Percentiles rank a stretch among this genome's conserved stretches.
These are phyloP conservation scores for Sylvilagus bachmani DNA, from an alignment of 2,113 vertebrate genomes.

Conservation along the genomic window DNA sequence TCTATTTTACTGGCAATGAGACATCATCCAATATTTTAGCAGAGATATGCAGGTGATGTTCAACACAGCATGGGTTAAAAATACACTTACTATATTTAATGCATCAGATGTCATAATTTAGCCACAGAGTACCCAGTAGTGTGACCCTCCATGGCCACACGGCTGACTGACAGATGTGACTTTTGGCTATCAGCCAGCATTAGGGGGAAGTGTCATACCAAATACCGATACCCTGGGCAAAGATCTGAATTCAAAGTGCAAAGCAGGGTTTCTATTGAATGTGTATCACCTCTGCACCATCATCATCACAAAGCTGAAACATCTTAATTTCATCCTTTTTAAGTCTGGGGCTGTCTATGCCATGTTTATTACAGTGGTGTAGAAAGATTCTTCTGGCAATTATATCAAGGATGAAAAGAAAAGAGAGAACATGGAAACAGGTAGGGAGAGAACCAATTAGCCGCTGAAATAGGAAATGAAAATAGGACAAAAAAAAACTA, in stretches of 20 bases:
- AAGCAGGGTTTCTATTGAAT: background rate
- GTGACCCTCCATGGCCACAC: background rate
- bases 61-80: background rate
- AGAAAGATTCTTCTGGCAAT: background rate
- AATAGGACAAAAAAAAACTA: background rate
- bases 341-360: background rate
- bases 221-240: background rate
- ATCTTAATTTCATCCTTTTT: background rate
- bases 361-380: background rate
- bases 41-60: background rate
- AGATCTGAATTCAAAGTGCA: background rate
- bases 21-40: background rate
- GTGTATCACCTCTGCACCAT: rapidly evolving
- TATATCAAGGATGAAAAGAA: background rate
- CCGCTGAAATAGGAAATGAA: background rate
- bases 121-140: background rate
- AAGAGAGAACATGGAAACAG: background rate
- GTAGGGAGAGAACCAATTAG: background rate
- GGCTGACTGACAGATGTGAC: background rate
- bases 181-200: background rate
- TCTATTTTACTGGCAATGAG: background rate
- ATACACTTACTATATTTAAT: background rate
- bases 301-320: background rate
- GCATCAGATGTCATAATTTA: background rate
- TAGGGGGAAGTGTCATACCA: too few species aligned